Conservation (phyloP, 2,888 invertebrate species). For the Blastobasis adustella region DNA sequence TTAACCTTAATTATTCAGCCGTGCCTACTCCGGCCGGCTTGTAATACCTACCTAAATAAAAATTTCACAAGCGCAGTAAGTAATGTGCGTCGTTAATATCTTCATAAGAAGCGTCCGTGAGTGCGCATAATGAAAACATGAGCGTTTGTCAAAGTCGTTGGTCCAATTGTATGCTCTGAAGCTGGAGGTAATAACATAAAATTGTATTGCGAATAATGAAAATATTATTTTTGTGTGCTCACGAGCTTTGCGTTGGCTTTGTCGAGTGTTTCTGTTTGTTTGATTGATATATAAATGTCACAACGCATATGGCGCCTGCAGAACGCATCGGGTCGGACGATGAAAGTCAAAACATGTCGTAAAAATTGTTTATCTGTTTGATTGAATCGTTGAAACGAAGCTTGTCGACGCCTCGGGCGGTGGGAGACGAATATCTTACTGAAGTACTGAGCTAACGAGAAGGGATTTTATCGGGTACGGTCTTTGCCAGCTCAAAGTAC, state of each 20-base stretch:
- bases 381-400: no score
- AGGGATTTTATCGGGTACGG: no score
- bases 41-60: slow-evolving; percentile 21
- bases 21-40: no score
- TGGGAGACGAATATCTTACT: no score
- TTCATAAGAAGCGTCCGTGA: slow-evolving; percentile 45
- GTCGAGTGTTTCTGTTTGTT: slow-evolving; percentile 22
- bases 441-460: no score
- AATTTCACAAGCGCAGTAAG: slow-evolving; percentile 33
- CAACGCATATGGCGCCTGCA: slow-evolving; percentile 38
- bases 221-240: slow-evolving; percentile 44
- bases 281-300: slow-evolving; percentile 52
- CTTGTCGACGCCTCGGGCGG: no score
- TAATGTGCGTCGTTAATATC: slow-evolving; percentile 44
- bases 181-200: slow-evolving; percentile 46
- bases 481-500: no score
- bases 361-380: slow-evolving; percentile 19
- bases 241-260: slow-evolving; percentile 25
- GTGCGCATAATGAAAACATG: slow-evolving; percentile 48
- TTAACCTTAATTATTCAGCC: no score
- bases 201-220: slow-evolving; percentile 45
- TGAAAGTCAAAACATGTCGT: slow-evolving; percentile 52
- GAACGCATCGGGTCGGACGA: slow-evolving; percentile 49
- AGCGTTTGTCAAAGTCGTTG: slow-evolving; percentile 44
- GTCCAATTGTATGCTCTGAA: slow-evolving; percentile 37